These are phyloP conservation scores for Poeciliopsis paucimaculata DNA, from an alignment of 2,797 vertebrate species.

Conservation along the genomic window DNA sequence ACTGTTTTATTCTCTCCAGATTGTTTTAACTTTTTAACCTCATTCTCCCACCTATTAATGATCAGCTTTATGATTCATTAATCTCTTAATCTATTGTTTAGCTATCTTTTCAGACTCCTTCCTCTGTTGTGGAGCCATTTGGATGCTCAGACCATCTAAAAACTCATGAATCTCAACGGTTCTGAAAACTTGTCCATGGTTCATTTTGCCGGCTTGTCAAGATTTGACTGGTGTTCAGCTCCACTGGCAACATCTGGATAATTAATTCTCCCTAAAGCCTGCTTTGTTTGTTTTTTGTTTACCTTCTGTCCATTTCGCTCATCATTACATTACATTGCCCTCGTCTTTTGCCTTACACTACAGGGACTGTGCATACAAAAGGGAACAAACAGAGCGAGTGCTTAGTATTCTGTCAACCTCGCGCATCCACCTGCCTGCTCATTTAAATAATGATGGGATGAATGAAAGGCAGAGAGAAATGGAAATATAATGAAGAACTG, in stretches of 20 bases:
- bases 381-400: constrained; percentile 65
- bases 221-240: constrained; percentile 13
- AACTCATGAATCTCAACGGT: not conserved
- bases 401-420: constrained; percentile 70
- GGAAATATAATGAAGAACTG: constrained; percentile 48
- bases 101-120: not conserved
- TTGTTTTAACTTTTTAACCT: not conserved
- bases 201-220: constrained; percentile 13
- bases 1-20: not conserved
- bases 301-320: constrained; percentile 41
- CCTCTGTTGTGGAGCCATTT: not conserved
- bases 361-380: constrained; percentile 48
- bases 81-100: not conserved
- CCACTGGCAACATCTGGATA: constrained; percentile 10
- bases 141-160: not conserved
- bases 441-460: constrained; percentile 77
- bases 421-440: constrained; percentile 43
- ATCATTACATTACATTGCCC: constrained; percentile 23
- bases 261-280: constrained; percentile 12
- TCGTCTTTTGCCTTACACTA: constrained; percentile 39
- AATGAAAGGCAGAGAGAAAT: constrained; percentile 38
- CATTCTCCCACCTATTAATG: not conserved
- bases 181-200: not conserved
- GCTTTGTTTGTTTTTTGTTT: constrained; percentile 35
- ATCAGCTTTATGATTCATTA: not conserved